These are phyloP conservation scores for Oncorhynchus gorbuscha DNA, from an alignment of 2,113 vertebrate genomes.

Conservation along the genomic window DNA sequence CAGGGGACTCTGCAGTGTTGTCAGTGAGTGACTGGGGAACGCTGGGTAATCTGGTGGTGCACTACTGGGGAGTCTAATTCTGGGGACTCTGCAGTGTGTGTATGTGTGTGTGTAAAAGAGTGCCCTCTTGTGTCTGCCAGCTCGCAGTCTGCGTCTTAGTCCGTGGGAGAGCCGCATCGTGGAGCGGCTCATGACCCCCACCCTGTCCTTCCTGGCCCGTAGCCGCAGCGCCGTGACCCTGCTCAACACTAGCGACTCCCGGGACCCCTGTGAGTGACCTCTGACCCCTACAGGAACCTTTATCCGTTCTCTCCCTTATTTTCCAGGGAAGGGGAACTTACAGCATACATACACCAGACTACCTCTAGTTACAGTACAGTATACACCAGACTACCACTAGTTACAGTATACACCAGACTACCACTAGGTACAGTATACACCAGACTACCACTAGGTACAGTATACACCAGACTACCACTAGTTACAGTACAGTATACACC, in stretches of 20 bases:
- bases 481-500: no score
- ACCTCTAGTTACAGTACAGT: no score
- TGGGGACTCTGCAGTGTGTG: neutral
- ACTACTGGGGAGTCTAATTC: neutral
- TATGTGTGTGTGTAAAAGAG: neutral
- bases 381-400: no score
- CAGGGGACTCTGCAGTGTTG: neutral
- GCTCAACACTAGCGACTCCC: conserved; percentile 83
- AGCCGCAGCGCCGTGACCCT: conserved; percentile 92
- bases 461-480: no score
- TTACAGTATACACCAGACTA: no score
- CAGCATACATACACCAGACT: no score
- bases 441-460: no score
- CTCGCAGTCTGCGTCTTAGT: conserved; percentile 91
- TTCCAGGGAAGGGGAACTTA: no score
- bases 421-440: no score
- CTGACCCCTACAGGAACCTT: no score
- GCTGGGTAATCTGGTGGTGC: neutral
- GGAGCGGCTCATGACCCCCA: conserved; percentile 96
- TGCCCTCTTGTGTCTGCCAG: conserved; percentile 73
- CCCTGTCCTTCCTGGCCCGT: conserved; percentile 92
- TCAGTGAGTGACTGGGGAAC: conserved; percentile 9
- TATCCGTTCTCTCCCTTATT: no score
- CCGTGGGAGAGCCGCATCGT: conserved; percentile 97
- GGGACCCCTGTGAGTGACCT: conserved; percentile 68